Percentiles rank a stretch among this genome's conserved stretches.
Conservation (phyloP, 1,140 invertebrate genomes). For the Drosophila sproati region DNA sequence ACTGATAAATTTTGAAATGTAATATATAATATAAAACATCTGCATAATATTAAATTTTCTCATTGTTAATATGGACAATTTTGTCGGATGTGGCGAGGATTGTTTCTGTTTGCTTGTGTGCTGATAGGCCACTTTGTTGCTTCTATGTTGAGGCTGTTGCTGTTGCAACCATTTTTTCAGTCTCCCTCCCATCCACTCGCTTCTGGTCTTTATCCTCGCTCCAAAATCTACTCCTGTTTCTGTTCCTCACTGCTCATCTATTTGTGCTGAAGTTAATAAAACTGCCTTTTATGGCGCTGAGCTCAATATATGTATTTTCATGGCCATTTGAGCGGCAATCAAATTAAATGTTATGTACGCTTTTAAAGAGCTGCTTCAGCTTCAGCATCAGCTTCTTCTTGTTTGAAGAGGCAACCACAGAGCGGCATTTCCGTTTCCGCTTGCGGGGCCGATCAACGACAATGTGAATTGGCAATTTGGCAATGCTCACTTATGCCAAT, state of each 20-base stretch:
- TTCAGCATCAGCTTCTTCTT: too few species aligned
- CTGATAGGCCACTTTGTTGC: slow-evolving; percentile 72
- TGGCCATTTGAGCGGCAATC: slow-evolving; percentile 77
- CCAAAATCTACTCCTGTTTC: slow-evolving; percentile 33
- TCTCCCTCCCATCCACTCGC: too few species aligned
- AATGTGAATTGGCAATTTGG: slow-evolving; percentile 48
- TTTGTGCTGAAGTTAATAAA: slow-evolving; percentile 79
- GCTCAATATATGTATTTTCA: slow-evolving; percentile 78
- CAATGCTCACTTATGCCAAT: slow-evolving; percentile 52
- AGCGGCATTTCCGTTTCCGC: not conserved
- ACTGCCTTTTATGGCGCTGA: slow-evolving; percentile 73
- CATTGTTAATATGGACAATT: not conserved
- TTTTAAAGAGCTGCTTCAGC: slow-evolving; percentile 56
- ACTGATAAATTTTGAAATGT: too few species aligned
- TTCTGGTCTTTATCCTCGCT: too few species aligned
- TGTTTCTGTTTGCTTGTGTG: slow-evolving; percentile 65
- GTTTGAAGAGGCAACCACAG: not conserved
- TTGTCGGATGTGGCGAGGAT: slow-evolving; percentile 26
- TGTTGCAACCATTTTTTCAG: slow-evolving; percentile 1
- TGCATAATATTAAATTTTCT: too few species aligned
- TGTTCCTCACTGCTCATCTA: slow-evolving; percentile 35
- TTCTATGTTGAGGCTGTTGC: slow-evolving; percentile 39
- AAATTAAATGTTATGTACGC: slow-evolving; percentile 80
- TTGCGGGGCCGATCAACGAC: slow-evolving; percentile 38
- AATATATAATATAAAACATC: too few species aligned